Evolutionary conservation across 2,797 vertebrate genomes (phyloP).

Genomic region (Malacoraja senta): DNA sequence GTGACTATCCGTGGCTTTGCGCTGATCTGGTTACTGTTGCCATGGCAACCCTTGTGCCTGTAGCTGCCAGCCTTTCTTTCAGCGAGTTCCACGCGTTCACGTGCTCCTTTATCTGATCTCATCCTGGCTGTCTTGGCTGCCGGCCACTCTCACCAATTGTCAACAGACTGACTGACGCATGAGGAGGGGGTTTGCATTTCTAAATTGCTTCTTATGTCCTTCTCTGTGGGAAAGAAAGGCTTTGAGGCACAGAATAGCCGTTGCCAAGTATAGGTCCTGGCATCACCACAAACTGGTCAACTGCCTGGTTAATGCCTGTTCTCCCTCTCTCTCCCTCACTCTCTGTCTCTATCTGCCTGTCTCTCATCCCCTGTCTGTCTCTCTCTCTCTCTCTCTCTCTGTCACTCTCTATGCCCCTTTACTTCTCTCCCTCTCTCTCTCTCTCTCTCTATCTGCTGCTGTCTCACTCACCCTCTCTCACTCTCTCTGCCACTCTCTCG

Average conservation of each 20-base stretch:
- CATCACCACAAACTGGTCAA: neutral
- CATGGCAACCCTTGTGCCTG: neutral
- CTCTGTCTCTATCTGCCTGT: too few species aligned
- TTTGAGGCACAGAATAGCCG: neutral
- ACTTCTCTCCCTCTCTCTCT: too few species aligned
- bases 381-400: too few species aligned
- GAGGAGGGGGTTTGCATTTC: neutral
- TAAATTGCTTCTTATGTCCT: neutral
- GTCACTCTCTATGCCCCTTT: too few species aligned
- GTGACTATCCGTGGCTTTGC: neutral
- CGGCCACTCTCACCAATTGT: neutral
- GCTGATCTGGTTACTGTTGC: constrained; percentile 9
- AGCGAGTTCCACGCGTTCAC: neutral
- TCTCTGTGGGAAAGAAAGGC: neutral
- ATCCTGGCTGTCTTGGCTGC: neutral
- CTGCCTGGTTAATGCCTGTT: neutral
- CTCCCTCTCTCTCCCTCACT: neutral
- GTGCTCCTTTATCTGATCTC: neutral
- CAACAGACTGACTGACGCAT: neutral
- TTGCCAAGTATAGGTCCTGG: neutral
- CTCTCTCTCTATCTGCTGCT: too few species aligned
- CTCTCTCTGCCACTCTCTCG: too few species aligned
- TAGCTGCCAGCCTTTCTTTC: constrained; percentile 17
- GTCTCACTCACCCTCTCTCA: too few species aligned
- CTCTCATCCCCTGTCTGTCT: too few species aligned